Conservation (phyloP, 1,140 invertebrate species). For the Brachionus calyciflorus region DNA sequence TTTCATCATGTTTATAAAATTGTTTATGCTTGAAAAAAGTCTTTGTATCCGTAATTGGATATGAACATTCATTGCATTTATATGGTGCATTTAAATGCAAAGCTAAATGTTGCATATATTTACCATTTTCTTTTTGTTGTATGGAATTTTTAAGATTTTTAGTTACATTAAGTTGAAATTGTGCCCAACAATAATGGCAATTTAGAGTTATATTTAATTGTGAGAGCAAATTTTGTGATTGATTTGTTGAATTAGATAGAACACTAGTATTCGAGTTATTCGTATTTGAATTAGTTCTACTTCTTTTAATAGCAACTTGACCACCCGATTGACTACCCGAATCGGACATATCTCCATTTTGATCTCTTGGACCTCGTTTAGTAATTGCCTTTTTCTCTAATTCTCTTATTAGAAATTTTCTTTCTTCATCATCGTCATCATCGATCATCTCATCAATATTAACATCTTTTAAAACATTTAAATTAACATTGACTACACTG, state of each 20-base stretch:
- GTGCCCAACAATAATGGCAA: constrained; percentile 46
- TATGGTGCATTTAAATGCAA: constrained; percentile 40
- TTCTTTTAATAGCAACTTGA: neutral
- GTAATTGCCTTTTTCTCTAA: constrained; percentile 34
- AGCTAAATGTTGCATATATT: constrained; percentile 35
- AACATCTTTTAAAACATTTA: constrained; percentile 44
- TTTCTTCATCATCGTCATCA: constrained; percentile 39
- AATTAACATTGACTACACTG: constrained; percentile 42
- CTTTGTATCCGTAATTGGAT: constrained; percentile 43
- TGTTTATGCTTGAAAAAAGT: constrained; percentile 46
- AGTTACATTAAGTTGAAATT: constrained; percentile 41
- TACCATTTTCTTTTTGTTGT: constrained; percentile 46
- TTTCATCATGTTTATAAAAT: constrained; percentile 45
- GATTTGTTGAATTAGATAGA: constrained; percentile 11
- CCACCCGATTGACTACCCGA: neutral
- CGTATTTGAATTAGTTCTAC: neutral
- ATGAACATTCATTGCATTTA: constrained; percentile 46
- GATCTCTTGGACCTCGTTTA: neutral
- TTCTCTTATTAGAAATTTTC: constrained; percentile 38
- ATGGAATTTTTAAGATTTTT: constrained; percentile 11
- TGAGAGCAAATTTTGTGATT: constrained; percentile 10
- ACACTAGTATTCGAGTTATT: neutral
- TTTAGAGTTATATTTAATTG: constrained; percentile 43
- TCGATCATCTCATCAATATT: constrained; percentile 46
- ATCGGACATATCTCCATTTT: neutral